A percentile compares a stretch with the other conserved stretches of the same genome.
Evolutionary conservation across 1,140 invertebrate species (phyloP).

Genomic region (Ceratosolen fusciceps): DNA sequence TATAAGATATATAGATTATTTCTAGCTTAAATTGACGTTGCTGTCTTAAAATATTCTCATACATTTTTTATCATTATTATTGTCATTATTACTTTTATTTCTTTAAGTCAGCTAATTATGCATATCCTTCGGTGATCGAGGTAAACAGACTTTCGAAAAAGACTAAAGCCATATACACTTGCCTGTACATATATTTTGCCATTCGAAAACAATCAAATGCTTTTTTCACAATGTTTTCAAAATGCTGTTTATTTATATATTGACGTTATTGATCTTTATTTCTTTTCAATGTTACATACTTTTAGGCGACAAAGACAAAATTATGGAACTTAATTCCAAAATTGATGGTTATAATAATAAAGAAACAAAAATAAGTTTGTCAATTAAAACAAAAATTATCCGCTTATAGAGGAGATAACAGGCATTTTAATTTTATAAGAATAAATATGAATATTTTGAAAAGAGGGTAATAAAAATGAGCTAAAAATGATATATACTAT

Average conservation of each 20-base stretch:
- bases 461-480: too few species aligned
- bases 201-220: too few species aligned
- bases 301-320: not conserved
- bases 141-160: not conserved
- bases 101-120: not conserved
- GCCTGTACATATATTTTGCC: too few species aligned
- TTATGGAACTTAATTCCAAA: not conserved
- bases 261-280: not conserved
- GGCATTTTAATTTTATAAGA: too few species aligned
- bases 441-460: too few species aligned
- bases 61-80: conserved; percentile 32
- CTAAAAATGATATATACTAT: not conserved
- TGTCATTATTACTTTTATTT: conserved; percentile 18
- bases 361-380: not conserved
- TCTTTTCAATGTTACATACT: not conserved
- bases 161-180: not conserved
- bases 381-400: not conserved
- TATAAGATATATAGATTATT: conserved; percentile 70
- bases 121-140: not conserved
- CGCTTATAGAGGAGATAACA: too few species aligned
- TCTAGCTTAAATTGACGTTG: not conserved
- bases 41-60: not conserved
- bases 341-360: not conserved
- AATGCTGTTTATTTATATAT: too few species aligned
- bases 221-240: too few species aligned